Base-by-base conservation (phyloP, 2,888 invertebrate genomes). In the Hyposoter dolosus region DNA sequence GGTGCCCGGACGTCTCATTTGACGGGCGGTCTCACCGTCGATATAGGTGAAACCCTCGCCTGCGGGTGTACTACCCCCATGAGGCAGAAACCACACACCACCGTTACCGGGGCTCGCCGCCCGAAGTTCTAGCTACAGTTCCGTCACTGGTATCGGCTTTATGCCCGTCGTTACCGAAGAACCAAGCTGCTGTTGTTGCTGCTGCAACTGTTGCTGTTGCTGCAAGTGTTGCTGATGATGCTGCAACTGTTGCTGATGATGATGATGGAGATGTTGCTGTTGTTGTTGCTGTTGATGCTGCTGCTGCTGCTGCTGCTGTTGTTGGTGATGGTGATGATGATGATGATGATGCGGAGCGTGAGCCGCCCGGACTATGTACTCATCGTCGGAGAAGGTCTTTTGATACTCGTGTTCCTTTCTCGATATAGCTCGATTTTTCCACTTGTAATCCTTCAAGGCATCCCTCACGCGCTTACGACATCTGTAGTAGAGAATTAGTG, bases 61-160 rank as follows among this genome's bases (percentile, higher is more conserved):
- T 93, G 86, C 86, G 96, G 96, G 93, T 96, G 95, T 92, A 96
- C 95, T 94, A 82, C 93, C 95, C 92, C 95, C 95, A 93, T 95
- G 96, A 91, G 96, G 96, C 95, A 97, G 95, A 90, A 94, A 96
- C 96, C 97, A 95, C 95, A 97, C 95, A 96, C 97, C 96, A 95
- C 96, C 95, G 96, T 91, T 92, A 84, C 93, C 93, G 89, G 94
- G 94, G 93, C 94, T 94, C 95, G 97, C 97, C 96, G 98, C 97
- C 97, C 97, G 97, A 95, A 97, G 97, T 96, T 98, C 98, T 98
- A 98, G 98, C 98, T 98, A 98, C 97, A 98, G 98, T 94, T 98
- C 98, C 95, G 98, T 98, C 92, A 98, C 98, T 90, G 98, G 98
- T 92, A 98, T 97, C 28, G 97, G 97, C 93, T 96, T 95, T 88